Evolutionary conservation across 2,797 vertebrate species (phyloP).

Genomic region (Orestias chungarensis): DNA sequence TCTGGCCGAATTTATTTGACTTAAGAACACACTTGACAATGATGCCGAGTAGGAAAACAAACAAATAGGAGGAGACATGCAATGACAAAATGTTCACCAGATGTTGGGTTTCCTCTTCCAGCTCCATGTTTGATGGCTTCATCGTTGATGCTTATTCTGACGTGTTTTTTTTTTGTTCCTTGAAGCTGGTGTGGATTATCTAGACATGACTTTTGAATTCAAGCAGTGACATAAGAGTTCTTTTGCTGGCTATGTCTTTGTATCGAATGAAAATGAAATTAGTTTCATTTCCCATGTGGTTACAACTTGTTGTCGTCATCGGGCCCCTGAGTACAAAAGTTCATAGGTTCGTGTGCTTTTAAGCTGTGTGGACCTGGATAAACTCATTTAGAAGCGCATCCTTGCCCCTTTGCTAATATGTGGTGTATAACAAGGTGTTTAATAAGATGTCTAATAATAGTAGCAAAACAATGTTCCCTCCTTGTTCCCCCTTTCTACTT

Average conservation of each 20-base stretch:
- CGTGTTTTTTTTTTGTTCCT: neutral
- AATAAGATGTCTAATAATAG: no score
- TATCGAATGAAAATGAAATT: neutral
- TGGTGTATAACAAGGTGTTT: neutral
- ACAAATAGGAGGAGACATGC: constrained; percentile 66
- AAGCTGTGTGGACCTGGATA: neutral
- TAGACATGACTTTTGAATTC: neutral
- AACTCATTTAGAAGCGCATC: neutral
- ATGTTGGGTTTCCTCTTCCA: constrained; percentile 70
- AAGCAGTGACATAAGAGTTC: neutral
- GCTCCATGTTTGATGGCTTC: constrained; percentile 65
- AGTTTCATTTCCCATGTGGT: neutral
- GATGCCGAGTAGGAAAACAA: constrained; percentile 50
- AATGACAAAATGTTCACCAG: constrained; percentile 74
- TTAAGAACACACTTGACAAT: constrained; percentile 16
- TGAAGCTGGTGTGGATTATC: constrained; percentile 23
- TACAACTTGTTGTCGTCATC: neutral
- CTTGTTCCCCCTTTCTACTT: no score
- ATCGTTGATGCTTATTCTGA: constrained; percentile 36
- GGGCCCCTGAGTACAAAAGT: neutral
- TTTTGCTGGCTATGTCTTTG: neutral
- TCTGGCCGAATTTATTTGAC: constrained; percentile 35
- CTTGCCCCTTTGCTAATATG: neutral
- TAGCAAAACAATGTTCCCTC: no score
- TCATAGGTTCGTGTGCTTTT: neutral